These are phyloP conservation scores for Gymnocypris eckloni DNA, from an alignment of 2,797 vertebrate genomes.

Conservation along the genomic window DNA sequence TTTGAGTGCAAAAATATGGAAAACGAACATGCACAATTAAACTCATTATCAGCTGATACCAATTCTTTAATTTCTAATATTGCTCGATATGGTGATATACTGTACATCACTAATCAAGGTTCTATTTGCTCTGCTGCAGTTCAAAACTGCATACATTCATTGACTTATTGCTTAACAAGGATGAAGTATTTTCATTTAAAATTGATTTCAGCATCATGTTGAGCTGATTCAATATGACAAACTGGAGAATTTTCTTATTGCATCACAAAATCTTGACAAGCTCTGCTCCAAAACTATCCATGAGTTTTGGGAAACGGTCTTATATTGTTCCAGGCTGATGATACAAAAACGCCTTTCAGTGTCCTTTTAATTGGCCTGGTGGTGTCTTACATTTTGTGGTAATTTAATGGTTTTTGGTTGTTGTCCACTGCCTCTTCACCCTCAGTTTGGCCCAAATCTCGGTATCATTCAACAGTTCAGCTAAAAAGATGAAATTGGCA, in stretches of 20 bases:
- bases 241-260: neutral
- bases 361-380: constrained; percentile 53
- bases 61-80: neutral
- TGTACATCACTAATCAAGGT: neutral
- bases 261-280: neutral
- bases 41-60: neutral
- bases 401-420: constrained; percentile 49
- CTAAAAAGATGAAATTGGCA: constrained; percentile 77
- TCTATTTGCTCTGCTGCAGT: neutral
- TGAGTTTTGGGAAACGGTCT: constrained; percentile 18
- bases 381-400: constrained; percentile 53
- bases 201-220: neutral
- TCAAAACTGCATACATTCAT: neutral
- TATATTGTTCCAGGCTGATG: neutral
- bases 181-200: neutral
- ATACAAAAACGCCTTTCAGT: constrained; percentile 42
- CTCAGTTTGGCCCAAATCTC: constrained; percentile 30
- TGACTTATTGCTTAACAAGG: neutral
- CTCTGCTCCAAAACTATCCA: constrained; percentile 16
- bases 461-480: constrained; percentile 60
- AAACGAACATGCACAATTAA: neutral
- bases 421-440: constrained; percentile 23
- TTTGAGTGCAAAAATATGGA: neutral
- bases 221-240: constrained; percentile 14
- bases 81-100: neutral